phyloP scores from a whole-genome alignment of 2,888 invertebrate genomes.

The Drosophila phalerata region DNA sequence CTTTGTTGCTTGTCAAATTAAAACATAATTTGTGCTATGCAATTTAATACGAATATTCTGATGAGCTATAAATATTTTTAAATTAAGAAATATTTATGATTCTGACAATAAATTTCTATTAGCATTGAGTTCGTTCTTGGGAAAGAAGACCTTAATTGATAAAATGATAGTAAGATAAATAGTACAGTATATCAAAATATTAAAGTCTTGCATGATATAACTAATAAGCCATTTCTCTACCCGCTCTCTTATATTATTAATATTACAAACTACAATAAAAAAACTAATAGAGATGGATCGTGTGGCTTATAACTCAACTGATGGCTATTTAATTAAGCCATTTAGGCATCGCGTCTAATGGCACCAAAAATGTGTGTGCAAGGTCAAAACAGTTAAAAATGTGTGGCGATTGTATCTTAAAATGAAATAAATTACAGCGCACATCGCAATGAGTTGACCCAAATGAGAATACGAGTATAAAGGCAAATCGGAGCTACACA shows the following conservation, averaged over 20 bases:
- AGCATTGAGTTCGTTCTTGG: background rate
- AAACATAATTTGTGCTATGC: slow-evolving; percentile 14
- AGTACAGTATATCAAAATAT: too few species aligned
- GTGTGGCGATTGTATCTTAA: slow-evolving; percentile 65
- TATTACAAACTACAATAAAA: background rate
- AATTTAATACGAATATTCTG: background rate
- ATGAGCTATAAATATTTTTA: background rate
- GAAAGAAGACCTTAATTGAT: background rate
- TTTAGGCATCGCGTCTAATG: slow-evolving; percentile 3
- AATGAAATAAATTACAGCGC: slow-evolving; percentile 73
- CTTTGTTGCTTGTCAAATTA: slow-evolving; percentile 25
- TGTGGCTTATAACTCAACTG: slow-evolving; percentile 14
- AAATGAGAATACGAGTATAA: slow-evolving; percentile 42
- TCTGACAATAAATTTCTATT: background rate
- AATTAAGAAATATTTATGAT: background rate
- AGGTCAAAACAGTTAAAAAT: slow-evolving; percentile 68
- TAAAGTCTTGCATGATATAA: too few species aligned
- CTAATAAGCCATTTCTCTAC: background rate
- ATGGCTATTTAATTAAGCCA: slow-evolving; percentile 48
- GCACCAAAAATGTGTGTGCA: slow-evolving; percentile 33
- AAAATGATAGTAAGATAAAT: too few species aligned
- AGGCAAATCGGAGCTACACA: slow-evolving; percentile 33
- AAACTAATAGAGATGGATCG: background rate
- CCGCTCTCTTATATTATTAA: background rate
- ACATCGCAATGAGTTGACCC: slow-evolving; percentile 70